These are phyloP conservation scores for Brachionus calyciflorus DNA, from an alignment of 1,140 invertebrate genomes.

Conservation along the genomic window DNA sequence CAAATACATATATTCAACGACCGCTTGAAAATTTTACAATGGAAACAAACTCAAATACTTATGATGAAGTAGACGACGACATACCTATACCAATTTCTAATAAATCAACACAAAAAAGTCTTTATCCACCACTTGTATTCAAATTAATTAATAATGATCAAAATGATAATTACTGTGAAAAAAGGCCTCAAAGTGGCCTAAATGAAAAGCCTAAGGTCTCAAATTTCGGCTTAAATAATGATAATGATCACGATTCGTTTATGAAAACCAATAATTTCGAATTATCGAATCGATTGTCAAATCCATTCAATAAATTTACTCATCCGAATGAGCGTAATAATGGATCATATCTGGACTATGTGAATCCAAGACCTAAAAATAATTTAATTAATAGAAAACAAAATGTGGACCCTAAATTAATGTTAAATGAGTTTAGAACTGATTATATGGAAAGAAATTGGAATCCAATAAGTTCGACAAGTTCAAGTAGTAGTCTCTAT, in stretches of 20 bases:
- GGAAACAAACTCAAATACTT: no score
- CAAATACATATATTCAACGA: no score
- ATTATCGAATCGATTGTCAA: neutral
- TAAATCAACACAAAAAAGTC: neutral
- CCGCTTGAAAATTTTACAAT: no score
- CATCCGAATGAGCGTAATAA: conserved; percentile 9
- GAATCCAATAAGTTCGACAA: neutral
- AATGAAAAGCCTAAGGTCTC: no score
- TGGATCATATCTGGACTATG: conserved; percentile 2
- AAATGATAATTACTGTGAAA: no score
- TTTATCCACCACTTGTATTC: conserved; percentile 4
- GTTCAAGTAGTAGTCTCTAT: neutral
- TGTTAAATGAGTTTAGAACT: neutral
- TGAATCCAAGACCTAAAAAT: neutral
- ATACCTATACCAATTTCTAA: neutral
- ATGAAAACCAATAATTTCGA: conserved; percentile 32
- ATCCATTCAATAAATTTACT: neutral
- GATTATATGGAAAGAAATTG: neutral
- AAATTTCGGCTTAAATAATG: no score
- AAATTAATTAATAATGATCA: neutral
- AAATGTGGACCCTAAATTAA: neutral
- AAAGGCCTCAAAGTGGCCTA: no score
- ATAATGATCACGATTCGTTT: conserved; percentile 9
- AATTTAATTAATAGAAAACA: neutral
- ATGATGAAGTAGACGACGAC: neutral